Conservation (phyloP, 2,113 vertebrate genomes). For the Cephalopholis sonnerati region DNA sequence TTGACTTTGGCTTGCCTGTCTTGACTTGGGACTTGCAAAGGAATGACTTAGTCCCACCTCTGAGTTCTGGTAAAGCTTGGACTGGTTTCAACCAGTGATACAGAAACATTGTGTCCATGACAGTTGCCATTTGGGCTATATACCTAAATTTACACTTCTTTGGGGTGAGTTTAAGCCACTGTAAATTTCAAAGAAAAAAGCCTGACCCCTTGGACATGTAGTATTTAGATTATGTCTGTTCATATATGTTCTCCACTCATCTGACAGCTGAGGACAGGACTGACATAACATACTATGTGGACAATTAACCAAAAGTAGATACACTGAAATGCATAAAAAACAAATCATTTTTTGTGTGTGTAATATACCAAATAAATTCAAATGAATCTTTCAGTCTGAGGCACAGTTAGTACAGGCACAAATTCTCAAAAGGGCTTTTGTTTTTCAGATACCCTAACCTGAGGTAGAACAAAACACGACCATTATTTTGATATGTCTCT, state of each 20-base stretch:
- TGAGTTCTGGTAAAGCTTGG: no score
- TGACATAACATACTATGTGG: not conserved
- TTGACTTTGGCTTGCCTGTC: no score
- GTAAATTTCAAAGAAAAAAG: not conserved
- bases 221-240: not conserved
- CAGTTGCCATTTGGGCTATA: not conserved
- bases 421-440: no score
- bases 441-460: no score
- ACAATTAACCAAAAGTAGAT: not conserved
- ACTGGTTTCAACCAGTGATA: not conserved
- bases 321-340: not conserved
- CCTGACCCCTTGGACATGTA: not conserved
- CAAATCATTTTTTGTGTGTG: not conserved
- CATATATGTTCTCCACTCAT: not conserved
- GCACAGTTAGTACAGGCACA: not conserved
- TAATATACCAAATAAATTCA: not conserved
- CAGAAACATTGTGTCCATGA: not conserved
- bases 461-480: no score
- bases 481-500: not conserved
- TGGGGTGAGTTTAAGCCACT: not conserved
- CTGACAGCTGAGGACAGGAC: not conserved
- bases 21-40: no score
- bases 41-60: no score
- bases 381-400: not conserved
- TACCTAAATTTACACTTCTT: not conserved